These are phyloP conservation scores for Meghimatium bilineatum DNA, from an alignment of 2,888 invertebrate species.

Conservation along the genomic window DNA sequence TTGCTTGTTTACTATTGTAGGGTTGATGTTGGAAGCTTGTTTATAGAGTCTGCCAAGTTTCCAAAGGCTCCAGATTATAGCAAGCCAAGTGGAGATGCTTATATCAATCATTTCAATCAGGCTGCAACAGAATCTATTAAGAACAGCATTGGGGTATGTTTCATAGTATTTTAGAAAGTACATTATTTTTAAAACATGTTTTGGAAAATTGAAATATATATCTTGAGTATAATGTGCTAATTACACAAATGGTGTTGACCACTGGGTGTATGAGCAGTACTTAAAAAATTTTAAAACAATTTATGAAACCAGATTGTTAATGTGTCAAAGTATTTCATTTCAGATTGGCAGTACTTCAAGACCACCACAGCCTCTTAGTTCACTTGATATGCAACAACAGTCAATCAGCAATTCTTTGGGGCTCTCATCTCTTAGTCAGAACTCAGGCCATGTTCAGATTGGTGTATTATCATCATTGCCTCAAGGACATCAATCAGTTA, in stretches of 20 bases:
- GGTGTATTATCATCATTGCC: constrained; percentile 39
- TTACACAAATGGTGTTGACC: too few species aligned
- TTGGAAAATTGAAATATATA: too few species aligned
- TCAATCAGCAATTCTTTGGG: constrained; percentile 53
- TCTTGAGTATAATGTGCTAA: too few species aligned
- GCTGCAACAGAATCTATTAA: constrained; percentile 81
- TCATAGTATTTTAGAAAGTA: too few species aligned
- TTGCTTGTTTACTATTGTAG: constrained; percentile 49
- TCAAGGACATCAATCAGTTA: constrained; percentile 44
- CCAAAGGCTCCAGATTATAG: constrained; percentile 55
- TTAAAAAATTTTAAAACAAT: too few species aligned
- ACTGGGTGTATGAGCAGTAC: too few species aligned
- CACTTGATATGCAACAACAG: constrained; percentile 45
- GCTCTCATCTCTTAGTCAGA: constrained; percentile 47
- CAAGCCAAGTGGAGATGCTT: constrained; percentile 59
- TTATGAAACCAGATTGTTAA: too few species aligned
- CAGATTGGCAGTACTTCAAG: constrained; percentile 67
- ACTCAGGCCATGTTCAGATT: constrained; percentile 24
- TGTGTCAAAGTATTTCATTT: too few species aligned
- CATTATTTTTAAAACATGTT: too few species aligned
- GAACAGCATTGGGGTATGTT: constrained; percentile 78
- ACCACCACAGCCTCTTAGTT: constrained; percentile 45
- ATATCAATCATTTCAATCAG: constrained; percentile 75
- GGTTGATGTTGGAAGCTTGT: constrained; percentile 66
- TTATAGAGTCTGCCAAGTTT: constrained; percentile 59